Evolutionary conservation across 2,113 vertebrate genomes (phyloP), one percentile per base, ranked within the genome.

Genomic region (Gasterosteus nipponicus): DNA sequence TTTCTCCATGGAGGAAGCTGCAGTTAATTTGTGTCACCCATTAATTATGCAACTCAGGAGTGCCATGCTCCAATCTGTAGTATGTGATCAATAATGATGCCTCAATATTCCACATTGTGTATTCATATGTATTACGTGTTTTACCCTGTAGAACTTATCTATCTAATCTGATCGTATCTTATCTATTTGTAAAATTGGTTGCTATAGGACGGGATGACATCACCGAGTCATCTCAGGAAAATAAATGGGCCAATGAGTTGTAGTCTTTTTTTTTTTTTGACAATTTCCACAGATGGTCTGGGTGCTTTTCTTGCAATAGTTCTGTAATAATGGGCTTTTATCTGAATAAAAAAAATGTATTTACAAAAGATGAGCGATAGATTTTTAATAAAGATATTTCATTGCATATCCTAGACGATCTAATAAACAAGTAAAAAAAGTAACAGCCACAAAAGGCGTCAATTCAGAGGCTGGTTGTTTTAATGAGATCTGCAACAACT

Each of bases 1-100:
- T 73, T 82, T 46, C 60, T 74, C 38, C 29, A 57, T 19, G 29
- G 35, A 70, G 60, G 29, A 35, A 76, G 57, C n/a, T 39, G 53
- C 60, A 38, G 19, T 73, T 73, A n/a, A 73, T 22, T 26, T 12
- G 2, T 63, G 7, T 42, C 11, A 53, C 26, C 29, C 66, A 14
- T 66, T 51, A 33, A 67, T 60, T 56, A 29, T n/a, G 16, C 53
- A 56, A 56, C 53, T 29, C 26, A 29, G 4, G 53, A 56, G 26
- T 15, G 5, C 4, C 26, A 56, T 15, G 53, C 29, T 57, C 2
- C 10, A 22, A 39, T 31, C 16, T 73, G 44, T 26, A 9, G 62
- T 29, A 41, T 39, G 31, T 61, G 19, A 62, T 62, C 9, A 63
- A 41, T 63, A 42, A 51, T 12, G 5, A 61, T 61, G n/a, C 22